Evolutionary conservation across 2,797 vertebrate species (phyloP), one percentile per base, ranked within the genome.

Genomic region (Aeoliscus strigatus): DNA sequence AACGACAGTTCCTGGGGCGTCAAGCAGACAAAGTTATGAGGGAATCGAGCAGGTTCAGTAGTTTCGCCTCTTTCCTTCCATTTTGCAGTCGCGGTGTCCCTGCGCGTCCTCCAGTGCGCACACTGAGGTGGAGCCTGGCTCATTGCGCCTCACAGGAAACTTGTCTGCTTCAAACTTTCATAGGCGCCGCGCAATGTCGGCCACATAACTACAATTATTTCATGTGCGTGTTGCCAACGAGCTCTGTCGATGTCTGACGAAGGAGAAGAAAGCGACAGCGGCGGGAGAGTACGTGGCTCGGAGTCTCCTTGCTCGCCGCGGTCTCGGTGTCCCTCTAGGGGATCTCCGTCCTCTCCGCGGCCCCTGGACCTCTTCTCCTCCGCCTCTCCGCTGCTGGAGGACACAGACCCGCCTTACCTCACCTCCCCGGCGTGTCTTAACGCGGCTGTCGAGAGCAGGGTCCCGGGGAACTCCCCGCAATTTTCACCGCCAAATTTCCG

Each of bases 201-300:
- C 39, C 31, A 46, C 59, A 23, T 57, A 58, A 36, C n/a, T 28
- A 2, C 14, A 27, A 36, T 12, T 12, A 16, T 61, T 51, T 10
- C 2, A 58, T 72, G 33, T 59, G 4, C 9, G 73, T 79, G 79
- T 24, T 55, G 18, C 24, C 27, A 8, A 8, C 12, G 31, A 67
- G 66, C 28, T 66, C 47, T 63, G 14, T 33, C 43, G 16, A 89
- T 88, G 88, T 86, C 73, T 84, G 86, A 88, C 66, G 83, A 82
- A 39, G 77, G 65, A 27, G 82, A 81, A 27, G 82, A 78, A 64
- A 76, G 62, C 75, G 79, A 79, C 40, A 42, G 60, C 65, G 68
- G 69, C 13, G 71, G 67, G 58, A 73, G 66, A 62, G 71, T 70
- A 51, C 75, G 27, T 27, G 56, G 70, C 47, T 66, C 77, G 4